Evolutionary conservation across 1,140 invertebrate genomes (phyloP), one percentile per base, ranked within the genome.

Genomic region (Glossosoma conforme): DNA sequence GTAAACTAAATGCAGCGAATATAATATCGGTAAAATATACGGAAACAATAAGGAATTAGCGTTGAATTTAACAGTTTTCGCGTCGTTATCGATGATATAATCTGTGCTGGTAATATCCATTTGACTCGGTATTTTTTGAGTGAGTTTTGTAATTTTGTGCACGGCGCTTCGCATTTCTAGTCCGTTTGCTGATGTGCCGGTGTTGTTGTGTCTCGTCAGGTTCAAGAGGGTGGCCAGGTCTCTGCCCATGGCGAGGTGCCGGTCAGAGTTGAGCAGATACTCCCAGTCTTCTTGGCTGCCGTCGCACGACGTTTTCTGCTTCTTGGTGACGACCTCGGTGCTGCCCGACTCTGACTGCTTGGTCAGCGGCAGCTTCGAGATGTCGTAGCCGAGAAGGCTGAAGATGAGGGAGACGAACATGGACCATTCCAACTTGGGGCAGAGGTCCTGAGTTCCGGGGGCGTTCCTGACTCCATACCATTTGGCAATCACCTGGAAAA

Each of bases 381-480:
- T 74, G 54, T 89, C 83, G 62, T 88, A 89, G n/a, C 87, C 87
- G 33, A 88, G 75, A 10, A 87, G 69, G 53, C 79, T 78, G 38
- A 81, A 76, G 1, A 87, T 62, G 15, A 84, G 69, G 10, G 70
- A 66, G 2, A 82, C 77, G 66, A 97, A 95, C 58, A 90, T 77
- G 3, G 79, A 74, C 89, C 91, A 93, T 68, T 96, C 92, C 54
- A 87, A 80, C 55, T 80, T 76, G 0, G 80, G 79, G 22, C 83
- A 85, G 35, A 89, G 77, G 59, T 92, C 84, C 57, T 86, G 80
- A 0, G 86, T 84, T 0, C 91, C 91, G 0, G 91, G 89, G 3
- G 89, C 85, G 77, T 95, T 95, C 37, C 90, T 74, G 1, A 82
- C 78, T 0, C 85, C 82, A 63, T 93, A 96, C 91, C 92, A 96